Conservation (phyloP, 2,797 vertebrate species). For the Gallinago solitaria region DNA sequence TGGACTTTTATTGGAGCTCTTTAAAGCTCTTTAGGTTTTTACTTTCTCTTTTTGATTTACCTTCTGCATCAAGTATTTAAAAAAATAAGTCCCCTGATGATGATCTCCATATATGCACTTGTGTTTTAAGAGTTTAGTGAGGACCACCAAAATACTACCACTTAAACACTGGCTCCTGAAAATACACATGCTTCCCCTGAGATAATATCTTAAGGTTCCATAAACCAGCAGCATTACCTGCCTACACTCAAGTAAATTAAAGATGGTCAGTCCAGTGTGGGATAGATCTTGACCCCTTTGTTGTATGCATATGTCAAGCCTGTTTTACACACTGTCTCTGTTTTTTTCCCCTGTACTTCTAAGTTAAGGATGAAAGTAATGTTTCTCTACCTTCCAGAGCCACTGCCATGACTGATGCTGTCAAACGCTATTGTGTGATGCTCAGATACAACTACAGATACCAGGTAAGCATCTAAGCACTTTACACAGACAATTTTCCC, state of each 20-base stretch:
- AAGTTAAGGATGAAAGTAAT: not conserved
- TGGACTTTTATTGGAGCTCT: not conserved
- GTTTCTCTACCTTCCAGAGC: not conserved
- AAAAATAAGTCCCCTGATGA: not conserved
- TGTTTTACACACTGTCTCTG: not conserved
- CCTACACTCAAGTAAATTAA: not conserved
- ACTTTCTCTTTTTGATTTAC: not conserved
- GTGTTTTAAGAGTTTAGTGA: not conserved
- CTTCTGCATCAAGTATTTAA: not conserved
- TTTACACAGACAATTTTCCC: not conserved
- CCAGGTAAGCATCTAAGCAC: not conserved
- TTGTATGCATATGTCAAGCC: fast-evolving
- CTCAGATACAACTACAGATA: not conserved
- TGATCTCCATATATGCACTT: not conserved
- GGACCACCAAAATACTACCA: conserved; percentile 4
- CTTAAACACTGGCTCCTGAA: not conserved
- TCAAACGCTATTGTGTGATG: not conserved
- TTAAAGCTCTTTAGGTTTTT: not conserved
- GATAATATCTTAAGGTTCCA: not conserved
- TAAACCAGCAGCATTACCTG: not conserved
- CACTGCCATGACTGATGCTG: not conserved
- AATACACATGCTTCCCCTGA: not conserved
- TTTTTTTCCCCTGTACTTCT: not conserved
- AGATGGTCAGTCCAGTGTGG: not conserved
- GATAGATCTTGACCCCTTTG: not conserved